These are phyloP conservation scores for Pandemis cinnamomeana DNA, from an alignment of 2,888 invertebrate species.

Conservation along the genomic window DNA sequence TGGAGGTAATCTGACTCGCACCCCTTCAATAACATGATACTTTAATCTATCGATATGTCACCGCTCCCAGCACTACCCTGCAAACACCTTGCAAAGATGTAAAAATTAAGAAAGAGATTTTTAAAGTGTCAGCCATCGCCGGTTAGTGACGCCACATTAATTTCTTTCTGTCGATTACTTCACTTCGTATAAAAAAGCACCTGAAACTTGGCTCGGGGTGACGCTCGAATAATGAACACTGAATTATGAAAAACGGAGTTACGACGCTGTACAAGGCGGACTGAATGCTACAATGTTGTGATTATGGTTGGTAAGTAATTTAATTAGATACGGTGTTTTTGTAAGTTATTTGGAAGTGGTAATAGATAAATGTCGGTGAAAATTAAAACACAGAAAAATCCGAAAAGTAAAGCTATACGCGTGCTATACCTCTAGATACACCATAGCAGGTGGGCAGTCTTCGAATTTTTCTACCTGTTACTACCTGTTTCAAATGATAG, in stretches of 20 bases:
- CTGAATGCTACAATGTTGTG: background rate
- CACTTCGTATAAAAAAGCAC: slow-evolving; percentile 59
- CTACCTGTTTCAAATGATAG: too few species aligned
- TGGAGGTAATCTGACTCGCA: too few species aligned
- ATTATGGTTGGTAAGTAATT: background rate
- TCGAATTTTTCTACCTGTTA: too few species aligned
- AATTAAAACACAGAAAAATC: too few species aligned
- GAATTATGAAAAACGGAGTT: slow-evolving; percentile 29
- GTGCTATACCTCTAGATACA: too few species aligned
- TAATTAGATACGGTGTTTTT: too few species aligned
- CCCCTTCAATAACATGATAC: too few species aligned
- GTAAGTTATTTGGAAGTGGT: too few species aligned
- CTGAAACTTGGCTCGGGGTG: slow-evolving; percentile 49
- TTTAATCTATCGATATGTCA: background rate
- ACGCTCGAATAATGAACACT: slow-evolving; percentile 21
- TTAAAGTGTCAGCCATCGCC: slow-evolving; percentile 66
- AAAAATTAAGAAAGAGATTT: slow-evolving; percentile 82
- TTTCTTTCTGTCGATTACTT: slow-evolving; percentile 77
- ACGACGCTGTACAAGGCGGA: slow-evolving; percentile 4
- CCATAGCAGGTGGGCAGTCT: too few species aligned
- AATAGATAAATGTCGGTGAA: too few species aligned
- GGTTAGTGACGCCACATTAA: slow-evolving; percentile 84
- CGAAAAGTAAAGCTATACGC: too few species aligned
- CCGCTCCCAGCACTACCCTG: slow-evolving; percentile 52
- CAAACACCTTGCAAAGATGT: slow-evolving; percentile 80